These are phyloP conservation scores for Folsomia candida DNA, from an alignment of 2,888 invertebrate species.

Conservation along the genomic window DNA sequence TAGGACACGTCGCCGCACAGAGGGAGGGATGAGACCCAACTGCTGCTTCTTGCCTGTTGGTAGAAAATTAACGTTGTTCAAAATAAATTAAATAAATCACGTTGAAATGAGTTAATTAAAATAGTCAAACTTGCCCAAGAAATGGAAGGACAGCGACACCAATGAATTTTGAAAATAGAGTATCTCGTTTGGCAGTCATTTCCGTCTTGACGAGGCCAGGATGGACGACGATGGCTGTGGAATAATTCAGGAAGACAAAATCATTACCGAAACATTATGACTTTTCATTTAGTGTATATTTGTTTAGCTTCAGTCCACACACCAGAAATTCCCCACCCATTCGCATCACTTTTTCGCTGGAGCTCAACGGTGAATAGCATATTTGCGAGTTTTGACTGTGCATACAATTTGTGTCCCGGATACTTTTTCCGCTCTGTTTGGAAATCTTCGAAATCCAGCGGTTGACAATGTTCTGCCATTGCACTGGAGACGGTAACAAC, in stretches of 20 bases:
- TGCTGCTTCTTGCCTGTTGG: constrained; percentile 11
- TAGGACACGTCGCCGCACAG: constrained; percentile 17
- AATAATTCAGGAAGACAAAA: too few species aligned
- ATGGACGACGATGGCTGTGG: neutral
- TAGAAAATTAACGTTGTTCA: too few species aligned
- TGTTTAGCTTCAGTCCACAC: too few species aligned
- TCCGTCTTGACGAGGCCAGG: constrained; percentile 18
- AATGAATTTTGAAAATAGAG: too few species aligned
- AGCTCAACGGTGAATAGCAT: constrained; percentile 17
- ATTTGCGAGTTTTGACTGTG: constrained; percentile 20
- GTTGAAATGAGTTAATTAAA: too few species aligned
- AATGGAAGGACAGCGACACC: too few species aligned
- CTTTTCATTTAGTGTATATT: too few species aligned
- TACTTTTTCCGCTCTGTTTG: neutral
- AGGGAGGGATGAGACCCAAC: constrained; percentile 14
- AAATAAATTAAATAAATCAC: too few species aligned
- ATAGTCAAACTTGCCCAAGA: too few species aligned
- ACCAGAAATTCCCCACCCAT: neutral
- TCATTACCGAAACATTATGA: too few species aligned
- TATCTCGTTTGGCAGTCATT: too few species aligned
- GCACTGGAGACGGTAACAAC: constrained; percentile 12
- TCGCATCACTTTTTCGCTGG: constrained; percentile 11
- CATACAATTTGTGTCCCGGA: neutral
- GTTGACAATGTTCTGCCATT: neutral
- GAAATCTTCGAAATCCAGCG: constrained; percentile 15